A percentile compares a stretch with the other conserved stretches of the same genome.
phyloP scores from a whole-genome alignment of 2,797 vertebrate species.

The Mionectes olivaceus region DNA sequence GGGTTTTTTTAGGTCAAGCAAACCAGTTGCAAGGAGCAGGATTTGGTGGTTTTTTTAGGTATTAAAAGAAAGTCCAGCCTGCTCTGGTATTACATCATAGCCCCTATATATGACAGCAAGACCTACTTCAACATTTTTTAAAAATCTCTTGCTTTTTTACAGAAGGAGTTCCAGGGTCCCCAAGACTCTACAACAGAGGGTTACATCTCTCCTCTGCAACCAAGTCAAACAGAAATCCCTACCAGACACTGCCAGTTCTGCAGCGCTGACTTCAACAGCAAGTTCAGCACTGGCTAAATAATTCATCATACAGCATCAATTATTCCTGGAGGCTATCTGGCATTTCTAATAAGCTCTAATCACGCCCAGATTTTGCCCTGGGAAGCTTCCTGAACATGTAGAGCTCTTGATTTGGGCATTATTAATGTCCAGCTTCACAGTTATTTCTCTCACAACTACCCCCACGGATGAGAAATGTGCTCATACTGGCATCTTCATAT shows the following conservation, averaged over 20 bases:
- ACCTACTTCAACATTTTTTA: neutral
- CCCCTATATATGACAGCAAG: neutral
- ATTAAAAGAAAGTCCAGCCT: neutral
- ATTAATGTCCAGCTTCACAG: neutral
- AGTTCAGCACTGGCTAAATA: neutral
- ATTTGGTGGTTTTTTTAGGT: neutral
- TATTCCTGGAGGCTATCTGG: neutral
- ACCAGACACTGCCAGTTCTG: neutral
- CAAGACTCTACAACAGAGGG: neutral
- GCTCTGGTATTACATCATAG: neutral
- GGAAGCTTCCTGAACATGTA: neutral
- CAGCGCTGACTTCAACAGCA: neutral
- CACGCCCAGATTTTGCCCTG: neutral
- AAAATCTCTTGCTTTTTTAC: neutral
- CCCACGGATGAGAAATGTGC: neutral
- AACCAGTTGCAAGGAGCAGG: neutral
- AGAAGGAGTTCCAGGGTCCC: fast-evolving
- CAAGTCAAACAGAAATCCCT: neutral
- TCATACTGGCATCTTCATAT: neutral
- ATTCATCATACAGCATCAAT: neutral
- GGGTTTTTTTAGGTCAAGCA: neutral
- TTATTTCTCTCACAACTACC: neutral
- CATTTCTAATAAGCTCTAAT: slow-evolving; percentile 16
- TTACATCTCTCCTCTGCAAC: neutral
- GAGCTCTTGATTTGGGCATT: neutral